Percentiles rank a stretch among this genome's conserved stretches.
Conservation (phyloP, 2,888 invertebrate genomes). For the Hecatera dysodea region DNA sequence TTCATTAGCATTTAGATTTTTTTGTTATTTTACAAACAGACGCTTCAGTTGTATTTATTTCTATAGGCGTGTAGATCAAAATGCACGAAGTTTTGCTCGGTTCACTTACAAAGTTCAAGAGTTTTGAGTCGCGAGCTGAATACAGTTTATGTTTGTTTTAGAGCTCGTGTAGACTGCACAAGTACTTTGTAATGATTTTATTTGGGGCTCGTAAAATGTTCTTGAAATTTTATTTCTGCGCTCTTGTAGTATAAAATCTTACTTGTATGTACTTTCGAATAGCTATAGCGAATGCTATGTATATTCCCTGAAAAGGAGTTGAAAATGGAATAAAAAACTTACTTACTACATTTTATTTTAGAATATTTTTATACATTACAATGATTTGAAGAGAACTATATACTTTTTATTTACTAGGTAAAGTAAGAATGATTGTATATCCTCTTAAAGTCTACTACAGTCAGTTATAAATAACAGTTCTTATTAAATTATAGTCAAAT, state of each 20-base stretch:
- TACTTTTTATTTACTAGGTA: not conserved
- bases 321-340: not conserved
- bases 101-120: slow-evolving; percentile 38
- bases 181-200: slow-evolving; percentile 23
- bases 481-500: too few relatives aligned
- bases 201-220: slow-evolving; percentile 1
- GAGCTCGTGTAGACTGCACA: not conserved
- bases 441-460: too few relatives aligned
- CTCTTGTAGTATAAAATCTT: not conserved
- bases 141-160: slow-evolving; percentile 18
- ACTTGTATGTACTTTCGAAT: not conserved
- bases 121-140: slow-evolving; percentile 14
- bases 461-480: too few relatives aligned
- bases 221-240: not conserved
- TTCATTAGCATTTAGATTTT: too few relatives aligned
- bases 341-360: not conserved
- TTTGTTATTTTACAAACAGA: too few relatives aligned
- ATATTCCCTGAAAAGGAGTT: not conserved
- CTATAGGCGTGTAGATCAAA: slow-evolving; percentile 7
- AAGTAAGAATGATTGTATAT: not conserved
- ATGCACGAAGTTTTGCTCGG: slow-evolving; percentile 45
- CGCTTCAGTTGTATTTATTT: too few relatives aligned
- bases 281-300: too few relatives aligned
- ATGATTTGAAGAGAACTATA: not conserved
- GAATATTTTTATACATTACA: not conserved